Evolutionary conservation across 2,797 vertebrate species (phyloP).

Genomic region (Lagocephalus sceleratus): DNA sequence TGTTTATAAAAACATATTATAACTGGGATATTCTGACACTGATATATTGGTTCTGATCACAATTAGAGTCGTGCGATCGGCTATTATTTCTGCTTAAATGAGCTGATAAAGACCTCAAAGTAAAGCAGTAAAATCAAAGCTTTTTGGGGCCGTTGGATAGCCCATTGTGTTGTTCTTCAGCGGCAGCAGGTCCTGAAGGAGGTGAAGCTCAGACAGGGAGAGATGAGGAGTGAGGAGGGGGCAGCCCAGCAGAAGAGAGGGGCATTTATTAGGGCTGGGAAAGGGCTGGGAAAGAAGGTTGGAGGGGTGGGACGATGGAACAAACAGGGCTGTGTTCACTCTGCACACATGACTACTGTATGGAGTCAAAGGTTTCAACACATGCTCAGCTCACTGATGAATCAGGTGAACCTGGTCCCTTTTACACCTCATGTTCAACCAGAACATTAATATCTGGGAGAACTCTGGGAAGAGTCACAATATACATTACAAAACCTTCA

Average conservation of each 20-base stretch:
- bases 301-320: conserved; percentile 48
- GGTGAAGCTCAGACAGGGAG: conserved; percentile 19
- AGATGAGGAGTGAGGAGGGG: conserved; percentile 5
- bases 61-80: conserved; percentile 3
- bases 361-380: conserved; percentile 1
- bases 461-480: no score
- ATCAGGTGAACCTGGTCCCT: background rate
- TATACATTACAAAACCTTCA: no score
- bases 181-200: conserved; percentile 35
- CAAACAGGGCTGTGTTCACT: conserved; percentile 68
- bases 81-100: conserved; percentile 23
- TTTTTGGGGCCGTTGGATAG: conserved; percentile 24
- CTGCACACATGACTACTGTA: conserved; percentile 39
- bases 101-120: conserved; percentile 21
- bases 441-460: no score
- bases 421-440: background rate
- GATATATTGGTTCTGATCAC: no score
- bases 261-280: conserved; percentile 35
- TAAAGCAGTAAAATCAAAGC: conserved; percentile 23
- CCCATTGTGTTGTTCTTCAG: conserved; percentile 33
- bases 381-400: background rate
- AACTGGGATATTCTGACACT: no score
- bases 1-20: no score
- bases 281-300: conserved; percentile 36
- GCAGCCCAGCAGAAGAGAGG: conserved; percentile 32